Evolutionary conservation across 2,797 vertebrate species (phyloP).

Genomic region (Sarcoramphus papa): DNA sequence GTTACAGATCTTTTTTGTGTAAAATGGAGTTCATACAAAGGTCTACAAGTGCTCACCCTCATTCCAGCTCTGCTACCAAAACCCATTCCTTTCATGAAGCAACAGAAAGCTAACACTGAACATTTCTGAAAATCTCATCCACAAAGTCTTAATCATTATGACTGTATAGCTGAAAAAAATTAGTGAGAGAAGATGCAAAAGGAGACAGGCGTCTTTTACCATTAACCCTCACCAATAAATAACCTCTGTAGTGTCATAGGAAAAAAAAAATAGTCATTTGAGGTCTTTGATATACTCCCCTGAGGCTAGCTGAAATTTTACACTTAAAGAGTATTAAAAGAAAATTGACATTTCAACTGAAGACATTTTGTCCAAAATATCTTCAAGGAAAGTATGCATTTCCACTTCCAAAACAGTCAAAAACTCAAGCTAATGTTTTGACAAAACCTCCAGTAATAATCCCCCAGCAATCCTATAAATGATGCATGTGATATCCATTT

Average conservation of each 20-base stretch:
- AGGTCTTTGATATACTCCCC: background rate
- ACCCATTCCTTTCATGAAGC: background rate
- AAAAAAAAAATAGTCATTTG: background rate
- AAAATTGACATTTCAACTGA: background rate
- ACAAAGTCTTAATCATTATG: background rate
- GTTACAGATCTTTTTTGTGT: background rate
- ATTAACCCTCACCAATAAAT: background rate
- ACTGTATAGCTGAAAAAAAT: background rate
- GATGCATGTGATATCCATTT: background rate
- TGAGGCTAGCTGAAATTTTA: background rate
- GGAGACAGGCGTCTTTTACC: background rate
- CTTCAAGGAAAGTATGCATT: background rate
- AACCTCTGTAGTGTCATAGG: background rate
- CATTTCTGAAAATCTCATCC: background rate
- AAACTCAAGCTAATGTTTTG: background rate
- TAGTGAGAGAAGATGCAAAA: background rate
- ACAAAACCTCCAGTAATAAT: background rate
- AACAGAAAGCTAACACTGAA: background rate
- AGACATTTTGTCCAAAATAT: background rate
- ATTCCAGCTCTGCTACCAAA: background rate
- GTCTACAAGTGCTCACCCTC: background rate
- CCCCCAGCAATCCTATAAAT: background rate
- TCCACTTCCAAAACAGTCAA: background rate
- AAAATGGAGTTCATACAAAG: background rate
- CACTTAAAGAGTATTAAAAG: background rate